Percentiles rank a stretch among this genome's conserved stretches.
phyloP scores from a whole-genome alignment of 2,797 vertebrate genomes.

The Poliocrania exsul region DNA sequence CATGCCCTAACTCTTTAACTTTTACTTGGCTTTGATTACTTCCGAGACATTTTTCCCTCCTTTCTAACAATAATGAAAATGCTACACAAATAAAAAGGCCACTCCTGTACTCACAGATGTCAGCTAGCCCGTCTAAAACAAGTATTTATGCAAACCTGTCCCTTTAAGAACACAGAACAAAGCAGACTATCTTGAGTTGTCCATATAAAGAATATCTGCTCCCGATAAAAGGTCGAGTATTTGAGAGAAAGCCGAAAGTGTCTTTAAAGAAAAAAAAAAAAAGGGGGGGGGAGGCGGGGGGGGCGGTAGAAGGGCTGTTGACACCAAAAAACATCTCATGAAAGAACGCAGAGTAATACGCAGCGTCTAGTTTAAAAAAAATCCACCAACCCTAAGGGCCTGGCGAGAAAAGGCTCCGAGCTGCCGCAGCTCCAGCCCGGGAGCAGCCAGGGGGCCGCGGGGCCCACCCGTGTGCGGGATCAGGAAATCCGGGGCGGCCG shows the following conservation, averaged over 20 bases:
- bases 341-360: neutral
- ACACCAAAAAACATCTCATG: neutral
- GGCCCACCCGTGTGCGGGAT: neutral
- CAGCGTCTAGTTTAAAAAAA: neutral
- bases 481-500: neutral
- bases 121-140: neutral
- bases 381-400: neutral
- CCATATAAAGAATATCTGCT: neutral
- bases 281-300: fast-evolving
- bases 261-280: neutral
- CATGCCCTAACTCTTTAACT: neutral
- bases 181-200: neutral
- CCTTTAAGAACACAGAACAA: constrained; percentile 36
- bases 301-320: neutral
- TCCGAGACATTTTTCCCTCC: neutral
- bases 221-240: constrained; percentile 9
- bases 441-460: neutral
- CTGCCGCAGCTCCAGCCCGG: neutral
- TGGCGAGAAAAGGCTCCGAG: neutral
- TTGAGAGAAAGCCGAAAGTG: neutral
- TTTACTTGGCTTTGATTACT: neutral
- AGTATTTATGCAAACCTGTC: neutral
- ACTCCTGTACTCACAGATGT: neutral
- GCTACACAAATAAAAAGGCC: neutral
- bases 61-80: neutral